Evolutionary conservation across 2,888 invertebrate genomes (phyloP), one percentile per base, ranked within the genome.

Genomic region (Quadriops clusia): DNA sequence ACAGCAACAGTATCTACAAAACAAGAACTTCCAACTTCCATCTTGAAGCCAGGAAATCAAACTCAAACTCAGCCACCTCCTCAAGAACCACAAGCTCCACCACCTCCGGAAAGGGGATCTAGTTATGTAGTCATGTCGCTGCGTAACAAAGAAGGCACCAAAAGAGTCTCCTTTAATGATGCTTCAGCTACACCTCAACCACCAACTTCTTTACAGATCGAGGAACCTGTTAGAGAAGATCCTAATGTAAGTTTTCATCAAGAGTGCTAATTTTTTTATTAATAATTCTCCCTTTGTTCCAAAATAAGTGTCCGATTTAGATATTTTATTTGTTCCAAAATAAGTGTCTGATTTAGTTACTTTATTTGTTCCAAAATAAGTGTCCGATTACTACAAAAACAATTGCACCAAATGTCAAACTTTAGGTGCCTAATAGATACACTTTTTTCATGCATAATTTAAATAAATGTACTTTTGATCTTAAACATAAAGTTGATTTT

Each of bases 101-200:
- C 80, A 23, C 87, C 89, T 12, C 90, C 90, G 3, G 85, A 87
- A 57, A 72, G 90, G 38, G 86, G 85, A 34, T 87, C 87, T 14
- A 89, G 89, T 22, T 91, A 85, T 58, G 75, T 83, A 3, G 75
- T 84, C 15, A 85, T 87, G 83, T 77, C 75, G 5, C 81, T 62
- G 52, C 46, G 61, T 25, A 49, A 51, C 9, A 59, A 60, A 39
- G 61, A 60, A 32, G 53, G 49, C n/a, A 56, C 58, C 2, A 62
- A 62, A 37, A 42, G 61, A 24, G 62, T 62, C 9, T 60, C 60
- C 1, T 62, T 62, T 36, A 55, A 57, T 35, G 56, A 58, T 34
- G 44, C 51, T 3, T 48, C 51, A 2, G 46, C 49, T 20, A 28
- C 63, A 5, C 57, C 53, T 20, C 56, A 63, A 24, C 57, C 50